These are phyloP conservation scores for Onthophagus taurus DNA, from an alignment of 1,140 invertebrate genomes.

Conservation along the genomic window DNA sequence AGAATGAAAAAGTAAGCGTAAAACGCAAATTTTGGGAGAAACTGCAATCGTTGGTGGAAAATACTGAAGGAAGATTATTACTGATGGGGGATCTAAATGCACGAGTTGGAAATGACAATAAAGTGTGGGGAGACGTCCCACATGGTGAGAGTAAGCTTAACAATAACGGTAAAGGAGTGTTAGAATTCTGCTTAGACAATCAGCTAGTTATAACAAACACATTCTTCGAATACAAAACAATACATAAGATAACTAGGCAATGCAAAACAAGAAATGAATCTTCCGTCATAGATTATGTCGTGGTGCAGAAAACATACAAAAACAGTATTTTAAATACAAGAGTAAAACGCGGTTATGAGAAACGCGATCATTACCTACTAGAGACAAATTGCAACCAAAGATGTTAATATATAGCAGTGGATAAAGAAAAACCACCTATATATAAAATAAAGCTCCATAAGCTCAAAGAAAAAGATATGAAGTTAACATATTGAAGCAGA, in stretches of 20 bases:
- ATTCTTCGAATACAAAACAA: background rate
- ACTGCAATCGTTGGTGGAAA: background rate
- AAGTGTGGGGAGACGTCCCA: background rate
- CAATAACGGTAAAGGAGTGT: background rate
- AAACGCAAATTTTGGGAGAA: constrained; percentile 2
- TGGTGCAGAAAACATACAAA: background rate
- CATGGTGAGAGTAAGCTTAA: background rate
- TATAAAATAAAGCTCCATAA: no score
- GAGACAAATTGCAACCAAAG: no score
- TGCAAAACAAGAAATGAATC: background rate
- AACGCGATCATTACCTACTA: background rate
- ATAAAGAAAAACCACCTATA: no score
- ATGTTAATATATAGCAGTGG: no score
- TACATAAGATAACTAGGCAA: constrained; percentile 1
- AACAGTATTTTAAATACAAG: background rate
- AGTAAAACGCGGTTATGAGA: background rate
- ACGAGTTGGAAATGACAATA: no score
- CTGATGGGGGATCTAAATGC: no score
- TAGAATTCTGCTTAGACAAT: constrained; percentile 5
- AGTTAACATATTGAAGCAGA: no score
- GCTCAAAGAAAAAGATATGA: no score
- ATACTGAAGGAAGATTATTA: background rate
- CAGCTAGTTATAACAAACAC: constrained; percentile 1
- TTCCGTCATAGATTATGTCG: constrained; percentile 1
- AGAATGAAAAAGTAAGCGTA: background rate